A percentile compares a stretch with the other conserved stretches of the same genome.
These are phyloP conservation scores for Planiliza haematocheilus DNA, from an alignment of 2,113 vertebrate genomes.

Conservation along the genomic window DNA sequence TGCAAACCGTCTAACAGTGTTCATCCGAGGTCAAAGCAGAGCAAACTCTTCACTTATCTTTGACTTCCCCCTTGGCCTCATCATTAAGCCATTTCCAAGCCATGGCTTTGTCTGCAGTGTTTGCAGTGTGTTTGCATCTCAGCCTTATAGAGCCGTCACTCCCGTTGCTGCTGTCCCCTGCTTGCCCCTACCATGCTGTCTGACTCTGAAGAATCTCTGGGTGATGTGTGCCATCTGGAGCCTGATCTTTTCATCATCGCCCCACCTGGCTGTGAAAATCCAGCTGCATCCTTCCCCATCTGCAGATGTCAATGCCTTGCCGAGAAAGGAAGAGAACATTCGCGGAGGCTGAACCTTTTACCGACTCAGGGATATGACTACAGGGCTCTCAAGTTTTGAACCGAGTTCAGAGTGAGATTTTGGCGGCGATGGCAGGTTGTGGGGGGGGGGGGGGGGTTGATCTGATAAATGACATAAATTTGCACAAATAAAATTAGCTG, in stretches of 20 bases:
- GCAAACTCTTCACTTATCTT: neutral
- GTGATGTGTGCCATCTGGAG: constrained; percentile 73
- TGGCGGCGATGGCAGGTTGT: no score
- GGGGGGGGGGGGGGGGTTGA: no score
- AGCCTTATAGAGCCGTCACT: constrained; percentile 42
- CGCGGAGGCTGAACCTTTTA: constrained; percentile 20
- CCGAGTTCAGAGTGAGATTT: no score
- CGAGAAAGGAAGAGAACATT: constrained; percentile 31
- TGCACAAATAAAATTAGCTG: no score
- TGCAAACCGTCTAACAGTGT: neutral
- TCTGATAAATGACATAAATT: no score
- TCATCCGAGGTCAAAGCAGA: neutral
- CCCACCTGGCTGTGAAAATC: constrained; percentile 57
- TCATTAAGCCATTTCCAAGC: neutral
- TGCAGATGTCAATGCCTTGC: constrained; percentile 33
- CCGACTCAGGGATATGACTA: neutral
- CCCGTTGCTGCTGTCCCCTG: constrained; percentile 40
- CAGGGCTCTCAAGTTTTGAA: no score
- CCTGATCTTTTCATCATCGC: constrained; percentile 59
- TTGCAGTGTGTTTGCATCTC: constrained; percentile 12
- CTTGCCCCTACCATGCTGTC: constrained; percentile 37
- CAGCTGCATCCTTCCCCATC: constrained; percentile 52
- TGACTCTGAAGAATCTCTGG: constrained; percentile 54
- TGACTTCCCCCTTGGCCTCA: neutral
- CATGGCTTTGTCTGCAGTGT: neutral